Evolutionary conservation across 92 coral and sea anemone genomes (phyloP).

Genomic region (Muricea muricata): DNA sequence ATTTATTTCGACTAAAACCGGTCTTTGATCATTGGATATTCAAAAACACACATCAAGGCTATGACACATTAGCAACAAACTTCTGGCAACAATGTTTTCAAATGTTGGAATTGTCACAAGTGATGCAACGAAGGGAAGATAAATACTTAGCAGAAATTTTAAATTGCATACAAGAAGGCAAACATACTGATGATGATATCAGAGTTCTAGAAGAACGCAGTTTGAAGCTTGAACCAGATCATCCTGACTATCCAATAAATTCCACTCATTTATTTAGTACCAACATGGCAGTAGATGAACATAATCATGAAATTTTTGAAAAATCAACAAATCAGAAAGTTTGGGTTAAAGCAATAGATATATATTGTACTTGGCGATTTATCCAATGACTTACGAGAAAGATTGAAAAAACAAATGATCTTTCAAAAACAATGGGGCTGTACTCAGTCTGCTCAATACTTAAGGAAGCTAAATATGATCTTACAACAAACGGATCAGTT

Average conservation of each 20-base stretch:
- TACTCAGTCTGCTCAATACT: conserved; percentile 48
- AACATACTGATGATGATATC: conserved; percentile 62
- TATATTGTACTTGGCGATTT: conserved; percentile 69
- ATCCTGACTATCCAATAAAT: conserved; percentile 39
- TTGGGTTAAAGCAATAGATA: conserved; percentile 55
- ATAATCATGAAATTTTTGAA: conserved; percentile 46
- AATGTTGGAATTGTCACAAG: no score
- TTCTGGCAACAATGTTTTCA: no score
- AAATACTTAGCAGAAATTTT: conserved; percentile 76
- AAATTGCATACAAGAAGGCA: conserved; percentile 73
- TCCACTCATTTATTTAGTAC: conserved; percentile 24
- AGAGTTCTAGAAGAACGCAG: conserved; percentile 34
- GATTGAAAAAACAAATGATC: conserved; percentile 67
- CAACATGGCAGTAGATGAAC: conserved; percentile 48
- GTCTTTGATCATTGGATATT: no score
- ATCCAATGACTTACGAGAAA: conserved; percentile 55
- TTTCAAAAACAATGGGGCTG: conserved; percentile 71
- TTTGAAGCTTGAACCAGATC: conserved; percentile 8
- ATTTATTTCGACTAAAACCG: conserved; percentile 69
- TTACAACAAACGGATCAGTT: no score
- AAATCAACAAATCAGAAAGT: conserved; percentile 50
- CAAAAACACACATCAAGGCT: background rate
- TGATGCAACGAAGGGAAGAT: no score
- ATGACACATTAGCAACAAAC: conserved; percentile 5
- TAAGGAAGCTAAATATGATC: no score